Evolutionary conservation across 30 jellyfish, hydroid and myxozoan genomes (phyloP).

Genomic region (Chironex yamaguchii): DNA sequence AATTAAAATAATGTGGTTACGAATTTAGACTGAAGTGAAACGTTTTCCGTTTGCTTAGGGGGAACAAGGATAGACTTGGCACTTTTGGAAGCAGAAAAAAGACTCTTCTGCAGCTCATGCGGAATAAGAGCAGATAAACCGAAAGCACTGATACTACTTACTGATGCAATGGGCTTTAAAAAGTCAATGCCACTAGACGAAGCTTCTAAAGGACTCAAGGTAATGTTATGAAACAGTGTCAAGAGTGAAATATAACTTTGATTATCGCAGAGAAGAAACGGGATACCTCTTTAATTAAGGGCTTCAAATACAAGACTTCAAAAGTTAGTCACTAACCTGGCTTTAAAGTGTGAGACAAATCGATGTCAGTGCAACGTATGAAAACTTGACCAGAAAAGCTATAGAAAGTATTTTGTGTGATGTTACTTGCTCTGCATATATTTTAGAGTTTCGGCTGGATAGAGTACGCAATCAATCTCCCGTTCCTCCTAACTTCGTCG

Average conservation of each 20-base stretch:
- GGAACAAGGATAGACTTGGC: constrained; percentile 86
- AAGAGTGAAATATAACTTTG: not conserved
- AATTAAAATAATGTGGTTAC: too few species aligned
- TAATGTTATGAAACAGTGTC: not conserved
- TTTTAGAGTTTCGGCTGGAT: too few species aligned
- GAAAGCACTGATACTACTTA: constrained; percentile 77
- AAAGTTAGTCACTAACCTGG: too few species aligned
- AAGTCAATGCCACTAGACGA: constrained; percentile 54
- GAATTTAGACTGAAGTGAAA: not conserved
- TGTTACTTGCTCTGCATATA: too few species aligned
- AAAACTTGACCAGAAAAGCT: too few species aligned
- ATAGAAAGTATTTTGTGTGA: too few species aligned
- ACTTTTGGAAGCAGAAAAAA: constrained; percentile 54
- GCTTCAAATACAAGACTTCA: too few species aligned
- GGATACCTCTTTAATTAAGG: too few species aligned
- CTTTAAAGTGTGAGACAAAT: too few species aligned
- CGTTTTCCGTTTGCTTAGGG: constrained; percentile 66
- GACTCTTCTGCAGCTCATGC: constrained; percentile 82
- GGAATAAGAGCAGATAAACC: constrained; percentile 53
- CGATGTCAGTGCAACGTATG: too few species aligned
- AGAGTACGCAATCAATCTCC: too few species aligned
- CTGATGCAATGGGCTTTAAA: constrained; percentile 84
- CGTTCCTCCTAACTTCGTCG: too few species aligned
- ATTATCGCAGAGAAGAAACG: not conserved
- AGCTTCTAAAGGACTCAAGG: constrained; percentile 81